Evolutionary conservation across 2,797 vertebrate genomes (phyloP).

Genomic region (Vultur gryphus): DNA sequence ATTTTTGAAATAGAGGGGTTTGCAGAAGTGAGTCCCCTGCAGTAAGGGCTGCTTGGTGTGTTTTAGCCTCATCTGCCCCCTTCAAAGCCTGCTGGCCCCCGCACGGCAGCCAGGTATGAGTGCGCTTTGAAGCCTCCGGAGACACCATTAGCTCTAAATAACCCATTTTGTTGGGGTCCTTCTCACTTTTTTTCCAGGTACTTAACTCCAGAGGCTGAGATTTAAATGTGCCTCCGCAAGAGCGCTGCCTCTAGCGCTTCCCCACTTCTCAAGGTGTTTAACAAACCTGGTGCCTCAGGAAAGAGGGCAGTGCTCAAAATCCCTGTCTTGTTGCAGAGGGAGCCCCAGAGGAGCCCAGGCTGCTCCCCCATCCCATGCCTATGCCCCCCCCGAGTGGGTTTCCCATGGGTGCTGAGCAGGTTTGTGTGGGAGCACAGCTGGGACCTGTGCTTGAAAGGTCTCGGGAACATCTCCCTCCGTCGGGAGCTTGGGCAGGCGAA

Average conservation of each 20-base stretch:
- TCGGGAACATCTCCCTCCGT: fast-evolving
- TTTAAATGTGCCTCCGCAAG: background rate
- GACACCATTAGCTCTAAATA: background rate
- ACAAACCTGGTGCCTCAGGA: background rate
- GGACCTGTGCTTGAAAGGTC: fast-evolving
- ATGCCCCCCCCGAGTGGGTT: fast-evolving
- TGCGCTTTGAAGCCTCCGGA: background rate
- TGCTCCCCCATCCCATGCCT: background rate
- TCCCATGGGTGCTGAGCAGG: background rate
- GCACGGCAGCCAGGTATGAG: background rate
- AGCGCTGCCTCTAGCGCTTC: background rate
- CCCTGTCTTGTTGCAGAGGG: fast-evolving
- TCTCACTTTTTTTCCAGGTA: background rate
- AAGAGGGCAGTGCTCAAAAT: background rate
- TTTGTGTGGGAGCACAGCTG: background rate
- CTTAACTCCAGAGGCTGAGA: background rate
- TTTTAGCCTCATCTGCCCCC: background rate
- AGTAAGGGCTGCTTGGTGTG: background rate
- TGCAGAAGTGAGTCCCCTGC: background rate
- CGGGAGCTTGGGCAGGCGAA: background rate
- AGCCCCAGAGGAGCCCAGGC: background rate
- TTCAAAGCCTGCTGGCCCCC: background rate
- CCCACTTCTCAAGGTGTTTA: background rate
- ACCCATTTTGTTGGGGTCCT: background rate
- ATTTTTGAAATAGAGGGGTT: background rate